A percentile compares a stretch with the other conserved stretches of the same genome.
phyloP scores from a whole-genome alignment of 2,113 vertebrate species.

The Ctenomys sociabilis region DNA sequence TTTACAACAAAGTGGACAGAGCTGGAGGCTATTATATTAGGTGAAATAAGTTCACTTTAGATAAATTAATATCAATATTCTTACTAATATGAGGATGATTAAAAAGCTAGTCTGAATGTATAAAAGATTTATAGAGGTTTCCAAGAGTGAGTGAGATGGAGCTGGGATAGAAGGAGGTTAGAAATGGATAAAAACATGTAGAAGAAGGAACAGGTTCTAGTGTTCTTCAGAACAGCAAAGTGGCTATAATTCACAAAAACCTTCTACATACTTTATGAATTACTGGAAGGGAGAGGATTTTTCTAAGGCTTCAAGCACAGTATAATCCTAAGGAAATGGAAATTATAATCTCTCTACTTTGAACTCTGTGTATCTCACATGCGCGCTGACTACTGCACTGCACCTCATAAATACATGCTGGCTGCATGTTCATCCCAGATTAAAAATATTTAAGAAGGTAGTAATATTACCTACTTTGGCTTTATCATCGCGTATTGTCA shows the following conservation, averaged over 20 bases:
- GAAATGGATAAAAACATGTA: not conserved
- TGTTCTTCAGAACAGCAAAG: not conserved
- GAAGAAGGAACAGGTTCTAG: no score
- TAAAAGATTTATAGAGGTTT: not conserved
- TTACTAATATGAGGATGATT: not conserved
- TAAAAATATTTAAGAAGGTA: not conserved
- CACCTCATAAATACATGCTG: not conserved
- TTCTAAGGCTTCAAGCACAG: not conserved
- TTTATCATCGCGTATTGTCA: not conserved
- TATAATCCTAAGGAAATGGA: not conserved
- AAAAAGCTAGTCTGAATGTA: not conserved
- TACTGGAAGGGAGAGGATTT: not conserved
- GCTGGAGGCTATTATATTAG: not conserved
- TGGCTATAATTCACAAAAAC: not conserved
- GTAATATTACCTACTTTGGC: not conserved
- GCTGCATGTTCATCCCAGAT: not conserved
- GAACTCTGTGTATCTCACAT: not conserved
- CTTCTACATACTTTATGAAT: not conserved
- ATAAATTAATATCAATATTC: not conserved
- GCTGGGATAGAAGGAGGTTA: not conserved
- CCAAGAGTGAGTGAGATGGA: not conserved
- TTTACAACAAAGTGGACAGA: not conserved
- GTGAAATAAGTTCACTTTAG: not conserved
- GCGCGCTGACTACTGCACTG: not conserved
- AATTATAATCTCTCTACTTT: not conserved